Evolutionary conservation across 2,888 invertebrate genomes (phyloP), one percentile per base, ranked within the genome.

Genomic region (Tetragnatha montana): DNA sequence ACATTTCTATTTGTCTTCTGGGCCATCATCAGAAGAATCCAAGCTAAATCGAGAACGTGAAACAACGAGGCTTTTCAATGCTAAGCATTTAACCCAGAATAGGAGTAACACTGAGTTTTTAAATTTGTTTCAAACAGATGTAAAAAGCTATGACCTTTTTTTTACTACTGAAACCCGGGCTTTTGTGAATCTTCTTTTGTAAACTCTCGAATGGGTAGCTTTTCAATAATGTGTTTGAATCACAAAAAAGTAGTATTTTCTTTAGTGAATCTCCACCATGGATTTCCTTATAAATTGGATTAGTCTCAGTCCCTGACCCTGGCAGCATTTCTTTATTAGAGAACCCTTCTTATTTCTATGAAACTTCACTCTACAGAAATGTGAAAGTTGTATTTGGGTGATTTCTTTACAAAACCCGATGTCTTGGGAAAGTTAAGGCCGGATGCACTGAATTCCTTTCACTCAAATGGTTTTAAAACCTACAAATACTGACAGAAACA

Each of bases 141-240:
- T 19, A 71, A 73, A 81, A 50, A 70, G 82, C 51, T 82, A 60
- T 82, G 82, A 74, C 82, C 60, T 82, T 82, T 35, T n/a, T 74
- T 76, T 69, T 80, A 21, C 74, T 82, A 74, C n/a, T 73, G 82
- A 71, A 82, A 50, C 35, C 35, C 50, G 17, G n/a, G 51, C 74
- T 19, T 51, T 82, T 82, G 82, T 60, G 69, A 71, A 71, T 71
- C 74, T 74, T 22, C 74, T 73, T 82, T 82, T 82, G 82, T 81
- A 70, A 49, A 71, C 35, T 71, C 21, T 22, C 50, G 50, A 60
- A 82, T 74, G 73, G 73, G 74, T 74, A 35, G 73, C 50, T 35
- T 70, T 81, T 81, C 71, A 81, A 81, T 81, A 71, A 60, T 60
- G 60, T 35, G 74, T 35, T 74, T 17, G 74, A 74, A 74, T 74